Conservation (phyloP, 2,797 vertebrate genomes). For the Alcedo quadribrachys region DNA sequence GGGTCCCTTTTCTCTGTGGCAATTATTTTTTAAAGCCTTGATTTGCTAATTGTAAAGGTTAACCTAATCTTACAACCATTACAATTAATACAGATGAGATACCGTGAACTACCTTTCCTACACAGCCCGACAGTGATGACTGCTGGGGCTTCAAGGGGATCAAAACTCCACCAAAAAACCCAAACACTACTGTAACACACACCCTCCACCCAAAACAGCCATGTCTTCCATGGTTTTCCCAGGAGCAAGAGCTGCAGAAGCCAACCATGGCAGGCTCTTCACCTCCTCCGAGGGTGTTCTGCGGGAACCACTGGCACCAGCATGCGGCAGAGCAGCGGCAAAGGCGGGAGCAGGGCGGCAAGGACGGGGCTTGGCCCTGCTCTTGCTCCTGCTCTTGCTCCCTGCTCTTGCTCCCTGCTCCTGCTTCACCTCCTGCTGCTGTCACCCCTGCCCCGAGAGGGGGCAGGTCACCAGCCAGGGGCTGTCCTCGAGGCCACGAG, state of each 20-base stretch:
- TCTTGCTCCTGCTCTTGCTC: too few relatives aligned
- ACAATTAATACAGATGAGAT: neutral
- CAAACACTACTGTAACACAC: neutral
- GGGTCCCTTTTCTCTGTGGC: neutral
- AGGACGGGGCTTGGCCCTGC: too few relatives aligned
- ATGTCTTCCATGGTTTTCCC: neutral
- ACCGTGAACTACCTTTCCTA: neutral
- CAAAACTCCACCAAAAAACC: neutral
- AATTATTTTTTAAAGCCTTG: neutral
- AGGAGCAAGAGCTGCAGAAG: neutral
- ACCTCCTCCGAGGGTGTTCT: rapidly evolving
- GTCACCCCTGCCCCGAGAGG: too few relatives aligned
- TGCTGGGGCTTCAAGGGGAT: neutral
- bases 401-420: too few relatives aligned
- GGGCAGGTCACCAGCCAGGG: neutral
- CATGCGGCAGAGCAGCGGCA: rapidly evolving
- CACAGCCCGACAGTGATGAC: rapidly evolving
- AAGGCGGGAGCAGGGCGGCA: too few relatives aligned
- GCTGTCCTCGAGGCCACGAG: rapidly evolving
- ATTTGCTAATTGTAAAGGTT: constrained; percentile 3
- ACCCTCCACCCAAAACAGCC: neutral
- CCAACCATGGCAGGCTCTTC: rapidly evolving
- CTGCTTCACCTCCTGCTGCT: too few relatives aligned
- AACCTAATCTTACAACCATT: neutral
- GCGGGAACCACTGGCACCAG: rapidly evolving